Percentiles rank a stretch among this genome's conserved stretches.
Evolutionary conservation across 2,113 vertebrate genomes (phyloP).

Genomic region (Gambusia affinis): DNA sequence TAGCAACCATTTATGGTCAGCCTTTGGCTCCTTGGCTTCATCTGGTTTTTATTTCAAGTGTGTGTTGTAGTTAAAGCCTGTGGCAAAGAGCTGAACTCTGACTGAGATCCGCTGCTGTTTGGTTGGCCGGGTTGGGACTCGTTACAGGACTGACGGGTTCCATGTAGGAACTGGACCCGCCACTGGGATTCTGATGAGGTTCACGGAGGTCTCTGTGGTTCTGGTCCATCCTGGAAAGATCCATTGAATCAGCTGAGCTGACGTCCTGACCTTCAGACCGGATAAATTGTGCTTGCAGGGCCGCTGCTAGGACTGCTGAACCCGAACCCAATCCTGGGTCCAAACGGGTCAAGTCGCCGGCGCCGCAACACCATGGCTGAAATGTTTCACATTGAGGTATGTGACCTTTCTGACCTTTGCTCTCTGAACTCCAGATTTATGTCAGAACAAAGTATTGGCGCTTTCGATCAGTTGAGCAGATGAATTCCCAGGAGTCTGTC

Average conservation of each 20-base stretch:
- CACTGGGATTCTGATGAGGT: too few species aligned
- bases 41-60: too few species aligned
- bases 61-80: too few species aligned
- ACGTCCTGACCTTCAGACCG: not conserved
- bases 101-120: not conserved
- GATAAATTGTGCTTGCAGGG: slow-evolving; percentile 34
- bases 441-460: too few species aligned
- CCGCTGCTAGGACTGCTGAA: slow-evolving; percentile 53
- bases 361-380: slow-evolving; percentile 58
- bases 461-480: too few species aligned
- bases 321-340: not conserved
- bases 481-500: too few species aligned
- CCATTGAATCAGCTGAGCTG: not conserved
- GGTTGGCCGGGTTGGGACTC: not conserved
- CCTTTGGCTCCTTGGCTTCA: not conserved
- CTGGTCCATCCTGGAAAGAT: not conserved
- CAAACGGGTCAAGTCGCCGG: slow-evolving; percentile 1
- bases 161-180: too few species aligned
- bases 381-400: slow-evolving; percentile 65
- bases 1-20: not conserved
- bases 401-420: slow-evolving; percentile 16
- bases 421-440: too few species aligned
- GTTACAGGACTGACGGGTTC: too few species aligned
- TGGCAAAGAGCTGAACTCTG: not conserved
- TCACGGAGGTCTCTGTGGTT: too few species aligned